Conservation (phyloP, 2,113 vertebrate species). For the Calypte anna region DNA sequence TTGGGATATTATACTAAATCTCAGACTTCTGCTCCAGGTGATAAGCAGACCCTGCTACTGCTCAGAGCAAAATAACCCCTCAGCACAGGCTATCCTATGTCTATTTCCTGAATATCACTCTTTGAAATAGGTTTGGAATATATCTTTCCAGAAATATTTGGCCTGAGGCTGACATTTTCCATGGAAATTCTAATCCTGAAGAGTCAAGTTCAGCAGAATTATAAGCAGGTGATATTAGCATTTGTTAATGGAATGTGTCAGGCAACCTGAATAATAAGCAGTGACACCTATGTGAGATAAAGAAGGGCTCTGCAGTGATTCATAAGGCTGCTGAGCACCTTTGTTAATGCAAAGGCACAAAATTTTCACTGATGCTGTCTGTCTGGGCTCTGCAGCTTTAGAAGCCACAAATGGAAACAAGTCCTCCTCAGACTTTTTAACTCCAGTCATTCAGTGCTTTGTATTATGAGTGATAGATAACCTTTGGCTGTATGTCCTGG, state of each 20-base stretch:
- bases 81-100: not conserved
- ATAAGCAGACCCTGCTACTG: not conserved
- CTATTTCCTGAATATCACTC: not conserved
- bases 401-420: not conserved
- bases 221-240: not conserved
- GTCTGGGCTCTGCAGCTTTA: not conserved
- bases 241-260: slow-evolving; percentile 14
- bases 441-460: not conserved
- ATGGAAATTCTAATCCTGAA: not conserved
- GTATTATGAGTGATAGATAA: not conserved
- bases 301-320: not conserved
- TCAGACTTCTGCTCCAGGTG: not conserved
- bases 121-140: slow-evolving; percentile 1
- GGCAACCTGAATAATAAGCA: slow-evolving; percentile 10
- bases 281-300: not conserved
- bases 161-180: not conserved
- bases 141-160: slow-evolving; percentile 1
- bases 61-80: not conserved
- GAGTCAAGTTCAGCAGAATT: not conserved
- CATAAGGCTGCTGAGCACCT: not conserved
- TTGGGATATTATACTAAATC: not conserved
- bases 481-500: not conserved
- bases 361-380: not conserved
- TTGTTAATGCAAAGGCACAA: not conserved
- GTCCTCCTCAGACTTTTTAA: not conserved